Evolutionary conservation across 2,113 vertebrate genomes (phyloP), one percentile per base, ranked within the genome.

Genomic region (Petroica traversi): DNA sequence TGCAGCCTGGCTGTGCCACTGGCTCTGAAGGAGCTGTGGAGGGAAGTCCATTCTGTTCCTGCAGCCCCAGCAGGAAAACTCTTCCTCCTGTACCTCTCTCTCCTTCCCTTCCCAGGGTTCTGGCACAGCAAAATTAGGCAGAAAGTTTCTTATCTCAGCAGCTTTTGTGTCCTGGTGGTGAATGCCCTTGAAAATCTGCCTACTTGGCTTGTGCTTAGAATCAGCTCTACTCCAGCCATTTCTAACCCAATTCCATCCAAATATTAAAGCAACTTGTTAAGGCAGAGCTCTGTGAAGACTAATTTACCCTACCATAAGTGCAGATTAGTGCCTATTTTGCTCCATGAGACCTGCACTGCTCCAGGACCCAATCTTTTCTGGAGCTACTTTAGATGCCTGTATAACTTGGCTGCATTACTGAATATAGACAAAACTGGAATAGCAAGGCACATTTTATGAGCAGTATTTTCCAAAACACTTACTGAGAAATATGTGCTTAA

Each of bases 161-260:
- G 63, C 79, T 96, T 93, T 85, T 46, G 11, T 69, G 72, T 95
- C 62, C 78, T 89, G 68, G 59, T 82, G 59, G 88, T 86, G 79
- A 92, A 77, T 80, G 79, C 46, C 94, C 94, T 97, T 95, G 94
- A 94, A 96, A 94, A 95, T 88, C 59, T 91, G 88, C 75, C 92
- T 92, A n/a, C 85, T 93, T 93, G 88, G 79, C 83, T 86, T 77
- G 33, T 92, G 59, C 82, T 92, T 90, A 66, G 72, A 92, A 55
- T 83, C 79, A 92, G 63, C 79, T 91, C 72, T 86, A 83, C 75
- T 86, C 83, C 62, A 94, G 63, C 55, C 85, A 84, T 51, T 46
- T 92, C 72, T 86, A 92, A 83, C 67, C 40, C 55, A 91, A 69
- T 92, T 79, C 59, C 55, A 92, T 62, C 63, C n/a, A 79, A 90